Evolutionary conservation across 1,140 invertebrate species (phyloP), one percentile per base, ranked within the genome.

Genomic region (Sycobia sp.): DNA sequence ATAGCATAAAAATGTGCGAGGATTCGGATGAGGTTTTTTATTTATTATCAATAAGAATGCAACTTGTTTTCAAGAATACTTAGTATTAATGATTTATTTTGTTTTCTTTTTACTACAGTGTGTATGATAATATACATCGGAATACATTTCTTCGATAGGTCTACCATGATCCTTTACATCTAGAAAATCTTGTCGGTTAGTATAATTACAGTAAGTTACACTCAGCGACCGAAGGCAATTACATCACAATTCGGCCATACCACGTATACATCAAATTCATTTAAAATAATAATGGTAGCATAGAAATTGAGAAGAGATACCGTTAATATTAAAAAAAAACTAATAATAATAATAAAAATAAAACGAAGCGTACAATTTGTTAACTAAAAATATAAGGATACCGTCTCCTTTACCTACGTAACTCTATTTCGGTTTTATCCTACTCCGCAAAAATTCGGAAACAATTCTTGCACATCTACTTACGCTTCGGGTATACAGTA

Each of bases 21-120:
- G n/a, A n/a, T n/a, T n/a, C n/a, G n/a, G n/a, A n/a, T n/a, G n/a
- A n/a, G n/a, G n/a, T n/a, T n/a, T n/a, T n/a, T n/a, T n/a, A n/a
- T n/a, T n/a, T n/a, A n/a, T n/a, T n/a, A n/a, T n/a, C n/a, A n/a
- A n/a, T n/a, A n/a, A n/a, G n/a, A n/a, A n/a, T n/a, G n/a, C n/a
- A n/a, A n/a, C n/a, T n/a, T 89, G 86, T 39, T 60, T 60, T 20
- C 36, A 50, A 47, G 44, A 60, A 60, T 20, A 60, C 36, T 60
- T 60, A 43, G n/a, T 14, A 44, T 53, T 43, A 43, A 43, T n/a
- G n/a, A 8, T 56, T 56, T 44, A 44, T 56, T 46, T 47, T 62
- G 14, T 51, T 44, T 60, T 41, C 20, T 27, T 22, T 43, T 29
- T 53, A 62, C 50, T 54, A 54, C 23, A 23, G n/a, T 36, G 20